Evolutionary conservation across 2,888 invertebrate species (phyloP).

Genomic region (Drosophila fulvimacula): DNA sequence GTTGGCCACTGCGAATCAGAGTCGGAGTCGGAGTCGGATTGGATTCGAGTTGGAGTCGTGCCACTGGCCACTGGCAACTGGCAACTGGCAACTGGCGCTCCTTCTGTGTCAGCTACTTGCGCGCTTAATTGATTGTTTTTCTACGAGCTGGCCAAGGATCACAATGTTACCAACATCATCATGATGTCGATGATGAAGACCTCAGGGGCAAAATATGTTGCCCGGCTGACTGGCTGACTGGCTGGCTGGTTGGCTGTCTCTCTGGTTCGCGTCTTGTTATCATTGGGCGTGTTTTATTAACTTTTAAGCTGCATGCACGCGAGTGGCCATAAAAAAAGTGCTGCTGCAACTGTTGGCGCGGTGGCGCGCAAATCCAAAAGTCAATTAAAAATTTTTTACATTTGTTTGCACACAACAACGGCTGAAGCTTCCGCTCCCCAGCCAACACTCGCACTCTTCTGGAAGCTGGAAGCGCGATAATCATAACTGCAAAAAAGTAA

Average conservation of each 20-base stretch:
- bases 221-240: conserved; percentile 5
- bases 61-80: conserved; percentile 22
- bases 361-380: conserved; percentile 72
- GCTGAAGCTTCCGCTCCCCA: neutral
- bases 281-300: conserved; percentile 84
- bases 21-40: conserved; percentile 7
- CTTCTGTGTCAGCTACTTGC: conserved; percentile 75
- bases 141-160: conserved; percentile 63
- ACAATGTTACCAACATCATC: conserved; percentile 42
- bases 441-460: neutral
- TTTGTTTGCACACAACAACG: conserved; percentile 76
- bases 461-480: conserved; percentile 71
- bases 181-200: conserved; percentile 67
- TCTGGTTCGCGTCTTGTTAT: conserved; percentile 79
- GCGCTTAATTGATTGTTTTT: conserved; percentile 82
- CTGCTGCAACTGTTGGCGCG: conserved; percentile 69
- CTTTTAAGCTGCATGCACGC: conserved; percentile 82
- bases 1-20: conserved; percentile 10
- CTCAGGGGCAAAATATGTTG: conserved; percentile 81
- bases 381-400: conserved; percentile 82
- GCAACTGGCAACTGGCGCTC: conserved; percentile 65
- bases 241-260: neutral
- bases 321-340: conserved; percentile 76
- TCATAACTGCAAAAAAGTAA: conserved; percentile 80
- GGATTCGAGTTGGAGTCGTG: conserved; percentile 28